phyloP scores from a whole-genome alignment of 1,140 invertebrate genomes.

The Tetraneura akinire region DNA sequence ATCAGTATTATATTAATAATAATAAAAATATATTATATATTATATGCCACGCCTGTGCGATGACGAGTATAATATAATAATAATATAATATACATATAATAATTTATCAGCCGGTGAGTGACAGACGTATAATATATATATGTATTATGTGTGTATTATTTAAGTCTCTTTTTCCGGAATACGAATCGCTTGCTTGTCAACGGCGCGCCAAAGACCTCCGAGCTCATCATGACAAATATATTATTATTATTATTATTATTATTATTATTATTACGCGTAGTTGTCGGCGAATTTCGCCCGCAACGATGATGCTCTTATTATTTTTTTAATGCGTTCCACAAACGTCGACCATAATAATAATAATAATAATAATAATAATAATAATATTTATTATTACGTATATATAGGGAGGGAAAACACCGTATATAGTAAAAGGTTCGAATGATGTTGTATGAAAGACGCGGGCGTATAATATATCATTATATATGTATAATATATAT shows the following conservation, averaged over 20 bases:
- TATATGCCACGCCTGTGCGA: neutral
- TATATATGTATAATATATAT: no score
- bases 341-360: neutral
- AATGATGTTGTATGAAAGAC: no score
- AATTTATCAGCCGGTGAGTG: constrained; percentile 28
- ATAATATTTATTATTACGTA: no score
- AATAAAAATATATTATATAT: no score
- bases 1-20: no score
- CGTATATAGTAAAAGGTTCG: constrained; percentile 3
- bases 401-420: neutral
- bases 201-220: neutral
- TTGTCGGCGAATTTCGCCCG: neutral
- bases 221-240: constrained; percentile 10
- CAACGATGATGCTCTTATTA: constrained; percentile 27
- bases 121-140: constrained; percentile 2
- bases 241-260: constrained; percentile 16
- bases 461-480: no score
- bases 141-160: neutral
- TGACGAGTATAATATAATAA: constrained; percentile 10
- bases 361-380: constrained; percentile 22
- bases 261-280: constrained; percentile 16
- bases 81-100: constrained; percentile 9
- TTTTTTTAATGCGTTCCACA: constrained; percentile 30
- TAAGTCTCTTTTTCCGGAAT: constrained; percentile 5
- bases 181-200: neutral